Evolutionary conservation across 2,113 vertebrate species (phyloP), one percentile per base, ranked within the genome.

Genomic region (Artemisiospiza belli): DNA sequence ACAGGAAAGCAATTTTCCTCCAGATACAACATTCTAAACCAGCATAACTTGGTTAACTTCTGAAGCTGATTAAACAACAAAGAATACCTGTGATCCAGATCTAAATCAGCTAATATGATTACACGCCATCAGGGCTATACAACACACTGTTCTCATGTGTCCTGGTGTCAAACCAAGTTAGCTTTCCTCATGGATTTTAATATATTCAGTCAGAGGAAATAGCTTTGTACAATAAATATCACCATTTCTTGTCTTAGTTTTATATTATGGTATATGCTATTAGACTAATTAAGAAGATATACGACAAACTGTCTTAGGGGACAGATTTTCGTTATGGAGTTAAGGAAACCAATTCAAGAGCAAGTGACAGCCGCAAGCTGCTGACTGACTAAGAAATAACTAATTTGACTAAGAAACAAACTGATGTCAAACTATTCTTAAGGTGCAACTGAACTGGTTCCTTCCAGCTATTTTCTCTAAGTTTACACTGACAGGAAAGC

Each of bases 51-150:
- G n/a, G 30, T 69, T 90, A 92, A 47, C 24, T 89, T 63, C 68
- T 92, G 69, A 93, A 92, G 47, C 15, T 91, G 55, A 92, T 68
- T 87, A 92, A 94, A 95, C 22, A 6, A 21, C 47, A 85, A 69
- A 91, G 54, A 78, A 58, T 77, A 30, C 52, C 79, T 90, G 89
- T 79, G 46, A 90, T 76, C 37, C 37, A 72, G 47, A 61, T 83
- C 87, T 69, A 83, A 95, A 74, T 58, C 78, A 86, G 52, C 74
- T 83, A 78, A 83, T 63, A 68, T 22, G 11, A 90, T 91, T 87
- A 86, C 33, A 82, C 59, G 63, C 19, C 25, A 88, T 39, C 69
- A 93, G 44, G 54, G 22, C 46, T 79, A 27, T 70, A 51, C 4
- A 63, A 52, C 4, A 4, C 33, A 5, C 12, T 78, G 41, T 86